Evolutionary conservation across 2,888 invertebrate species (phyloP), one percentile per base, ranked within the genome.

Genomic region (Morpho deidamia): DNA sequence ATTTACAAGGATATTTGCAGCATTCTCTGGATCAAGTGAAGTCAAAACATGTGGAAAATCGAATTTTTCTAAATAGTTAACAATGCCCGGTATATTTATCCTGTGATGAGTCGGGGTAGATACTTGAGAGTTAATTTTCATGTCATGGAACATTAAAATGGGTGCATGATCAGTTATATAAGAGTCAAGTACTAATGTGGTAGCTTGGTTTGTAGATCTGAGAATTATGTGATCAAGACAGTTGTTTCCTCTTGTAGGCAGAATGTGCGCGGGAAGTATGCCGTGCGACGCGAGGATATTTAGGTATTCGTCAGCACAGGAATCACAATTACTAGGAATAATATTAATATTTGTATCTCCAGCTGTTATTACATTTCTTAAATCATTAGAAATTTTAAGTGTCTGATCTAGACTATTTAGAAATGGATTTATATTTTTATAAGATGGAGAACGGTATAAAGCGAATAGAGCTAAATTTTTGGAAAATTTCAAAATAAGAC

Each of bases 341-440:
- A 14, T 14, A 14, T 4, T 51, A 37, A 60, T 48, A 11, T 63
- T 61, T 9, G 61, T 7, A 32, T 67, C 62, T 10, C 65, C 64
- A 11, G 49, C 33, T 14, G 58, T 7, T 12, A 42, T 14, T 7
- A 14, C 11, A 10, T 11, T 42, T 42, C 10, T 42, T 8, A 42
- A 5, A 5, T 11, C 8, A 14, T 42, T 11, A 11, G 7, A 10
- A 7, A 5, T 5, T 7, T 11, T 42, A 7, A 42, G 42, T 8
- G 14, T 7, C 7, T 7, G 8, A 14, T 42, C 42, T 7, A 42
- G 12, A 42, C 14, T 12, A 7, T 42, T 42, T 7, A 11, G 7
- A 10, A 42, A 42, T 11, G 7, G 7, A 12, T 42, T 11, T 7
- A 42, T 12, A 42, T 42, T 14, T 14, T 42, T 42, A 14, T 14